These are phyloP conservation scores for Brachypteracias leptosomus DNA, from an alignment of 2,113 vertebrate species.

Conservation along the genomic window DNA sequence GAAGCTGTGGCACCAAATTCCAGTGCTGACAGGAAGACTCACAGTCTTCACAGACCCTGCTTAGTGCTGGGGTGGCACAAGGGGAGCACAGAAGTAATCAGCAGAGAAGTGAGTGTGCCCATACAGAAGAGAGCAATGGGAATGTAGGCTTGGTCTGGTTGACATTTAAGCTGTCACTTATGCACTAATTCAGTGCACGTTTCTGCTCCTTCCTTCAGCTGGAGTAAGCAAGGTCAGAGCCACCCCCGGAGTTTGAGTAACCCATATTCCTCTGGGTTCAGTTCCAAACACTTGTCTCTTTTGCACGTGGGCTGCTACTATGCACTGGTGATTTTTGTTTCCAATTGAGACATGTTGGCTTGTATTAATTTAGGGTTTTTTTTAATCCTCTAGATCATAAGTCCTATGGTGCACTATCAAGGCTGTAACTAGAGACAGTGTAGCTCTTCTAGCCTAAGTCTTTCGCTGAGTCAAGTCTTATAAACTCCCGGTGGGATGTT, in stretches of 20 bases:
- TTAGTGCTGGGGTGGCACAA: background rate
- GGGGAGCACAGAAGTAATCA: background rate
- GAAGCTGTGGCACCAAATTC: background rate
- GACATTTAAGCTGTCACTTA: background rate
- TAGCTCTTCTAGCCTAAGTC: background rate
- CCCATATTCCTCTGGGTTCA: background rate
- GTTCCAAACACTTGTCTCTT: background rate
- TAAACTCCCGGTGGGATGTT: background rate
- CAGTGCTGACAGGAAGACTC: background rate
- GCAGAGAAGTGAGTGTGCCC: background rate
- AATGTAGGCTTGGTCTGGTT: background rate
- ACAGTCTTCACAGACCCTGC: background rate
- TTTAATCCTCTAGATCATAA: background rate
- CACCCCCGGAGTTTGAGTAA: background rate
- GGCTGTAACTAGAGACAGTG: background rate
- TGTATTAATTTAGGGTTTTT: background rate
- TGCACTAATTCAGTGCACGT: background rate
- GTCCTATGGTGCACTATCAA: background rate
- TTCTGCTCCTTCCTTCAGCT: background rate
- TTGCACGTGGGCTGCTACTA: background rate
- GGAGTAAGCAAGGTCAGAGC: background rate
- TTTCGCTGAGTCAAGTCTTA: conserved; percentile 7
- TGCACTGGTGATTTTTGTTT: background rate
- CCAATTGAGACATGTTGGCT: background rate
- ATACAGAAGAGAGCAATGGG: background rate